A percentile compares a stretch with the other conserved stretches of the same genome.
These are phyloP conservation scores for Machaerirhynchus nigripectus DNA, from an alignment of 2,113 vertebrate genomes.

Conservation along the genomic window DNA sequence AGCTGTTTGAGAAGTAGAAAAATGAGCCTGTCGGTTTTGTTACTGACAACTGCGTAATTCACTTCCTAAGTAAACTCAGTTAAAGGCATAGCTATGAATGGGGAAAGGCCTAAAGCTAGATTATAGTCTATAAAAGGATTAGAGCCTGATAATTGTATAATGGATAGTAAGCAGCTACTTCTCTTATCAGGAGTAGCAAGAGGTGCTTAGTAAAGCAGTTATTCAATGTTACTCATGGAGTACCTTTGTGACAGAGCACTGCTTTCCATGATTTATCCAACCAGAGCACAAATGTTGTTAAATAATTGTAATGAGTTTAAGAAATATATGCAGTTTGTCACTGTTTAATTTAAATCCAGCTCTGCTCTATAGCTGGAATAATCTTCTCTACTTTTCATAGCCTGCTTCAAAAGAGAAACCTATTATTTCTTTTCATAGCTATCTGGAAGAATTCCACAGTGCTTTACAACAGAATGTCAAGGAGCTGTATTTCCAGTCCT, in stretches of 20 bases:
- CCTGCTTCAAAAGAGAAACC: neutral
- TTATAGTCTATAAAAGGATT: constrained; percentile 57
- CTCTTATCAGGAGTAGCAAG: constrained; percentile 6
- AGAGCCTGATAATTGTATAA: constrained; percentile 53
- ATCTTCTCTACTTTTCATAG: neutral
- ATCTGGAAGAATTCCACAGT: neutral
- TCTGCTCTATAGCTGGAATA: constrained; percentile 4
- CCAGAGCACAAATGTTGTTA: neutral
- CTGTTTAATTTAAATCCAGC: constrained; percentile 14
- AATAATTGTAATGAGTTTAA: constrained; percentile 28
- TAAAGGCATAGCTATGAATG: constrained; percentile 19
- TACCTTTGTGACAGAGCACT: constrained; percentile 26
- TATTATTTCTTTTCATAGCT: neutral
- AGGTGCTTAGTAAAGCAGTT: constrained; percentile 43
- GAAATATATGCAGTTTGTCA: constrained; percentile 10
- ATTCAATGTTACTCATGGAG: constrained; percentile 39
- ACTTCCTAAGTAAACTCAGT: constrained; percentile 59
- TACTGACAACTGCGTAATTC: constrained; percentile 55
- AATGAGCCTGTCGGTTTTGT: constrained; percentile 48
- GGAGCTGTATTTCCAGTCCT: neutral
- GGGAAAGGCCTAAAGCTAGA: constrained; percentile 41
- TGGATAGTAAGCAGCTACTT: constrained; percentile 33
- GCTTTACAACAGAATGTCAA: neutral
- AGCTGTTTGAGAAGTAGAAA: constrained; percentile 24
- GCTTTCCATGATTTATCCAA: constrained; percentile 47